phyloP scores from a whole-genome alignment of 2,113 vertebrate genomes.

The Charina bottae region DNA sequence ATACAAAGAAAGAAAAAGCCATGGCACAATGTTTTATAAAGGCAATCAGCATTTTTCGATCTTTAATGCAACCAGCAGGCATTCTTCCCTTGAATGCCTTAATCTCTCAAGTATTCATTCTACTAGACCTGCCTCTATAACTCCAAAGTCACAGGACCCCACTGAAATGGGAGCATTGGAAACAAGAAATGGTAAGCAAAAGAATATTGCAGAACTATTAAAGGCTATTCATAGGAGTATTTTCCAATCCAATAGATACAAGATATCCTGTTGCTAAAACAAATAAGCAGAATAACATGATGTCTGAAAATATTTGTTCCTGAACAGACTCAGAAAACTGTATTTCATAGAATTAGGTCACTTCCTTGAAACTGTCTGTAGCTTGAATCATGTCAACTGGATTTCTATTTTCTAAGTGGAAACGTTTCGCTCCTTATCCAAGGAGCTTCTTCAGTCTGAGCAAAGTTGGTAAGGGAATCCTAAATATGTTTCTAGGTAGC shows the following conservation, averaged over 20 bases:
- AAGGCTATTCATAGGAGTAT: neutral
- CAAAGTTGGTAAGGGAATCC: too few relatives aligned
- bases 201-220: neutral
- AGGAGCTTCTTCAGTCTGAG: too few relatives aligned
- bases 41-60: slow-evolving; percentile 60
- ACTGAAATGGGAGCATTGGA: slow-evolving; percentile 35
- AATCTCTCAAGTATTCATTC: slow-evolving; percentile 45
- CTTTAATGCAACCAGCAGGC: slow-evolving; percentile 39
- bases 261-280: neutral
- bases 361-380: neutral
- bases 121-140: slow-evolving; percentile 52
- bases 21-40: slow-evolving; percentile 54
- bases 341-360: neutral
- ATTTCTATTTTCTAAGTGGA: too few relatives aligned
- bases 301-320: neutral
- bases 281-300: neutral
- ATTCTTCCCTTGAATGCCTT: slow-evolving; percentile 52
- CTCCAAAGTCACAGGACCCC: slow-evolving; percentile 8
- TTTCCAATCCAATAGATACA: neutral
- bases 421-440: too few relatives aligned
- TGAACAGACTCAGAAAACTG: neutral
- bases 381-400: too few relatives aligned
- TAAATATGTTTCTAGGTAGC: too few relatives aligned
- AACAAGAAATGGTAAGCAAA: slow-evolving; percentile 17
- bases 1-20: slow-evolving; percentile 44